A percentile compares a stretch with the other conserved stretches of the same genome.
phyloP scores from a whole-genome alignment of 1,140 invertebrate genomes.

The Micrasema minimum region DNA sequence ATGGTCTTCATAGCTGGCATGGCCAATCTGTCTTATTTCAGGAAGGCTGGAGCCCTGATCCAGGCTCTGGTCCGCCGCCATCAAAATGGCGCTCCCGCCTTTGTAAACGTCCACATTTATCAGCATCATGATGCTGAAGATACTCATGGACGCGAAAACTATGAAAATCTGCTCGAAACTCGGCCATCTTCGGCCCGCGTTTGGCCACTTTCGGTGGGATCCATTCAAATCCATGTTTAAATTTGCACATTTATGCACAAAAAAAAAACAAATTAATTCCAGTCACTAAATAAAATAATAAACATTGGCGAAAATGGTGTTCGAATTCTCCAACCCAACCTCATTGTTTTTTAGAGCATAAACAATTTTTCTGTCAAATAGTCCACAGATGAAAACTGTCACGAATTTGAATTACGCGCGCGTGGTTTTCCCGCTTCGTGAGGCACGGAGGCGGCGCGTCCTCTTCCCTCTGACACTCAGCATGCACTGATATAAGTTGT shows the following conservation, averaged over 20 bases:
- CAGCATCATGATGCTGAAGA: conserved; percentile 53
- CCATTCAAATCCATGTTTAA: conserved; percentile 49
- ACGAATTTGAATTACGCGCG: conserved; percentile 16
- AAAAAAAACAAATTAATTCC: no score
- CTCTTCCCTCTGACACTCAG: conserved; percentile 4
- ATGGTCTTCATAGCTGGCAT: conserved; percentile 53
- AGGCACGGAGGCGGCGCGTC: conserved; percentile 7
- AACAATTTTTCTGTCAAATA: not conserved
- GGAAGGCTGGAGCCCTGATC: conserved; percentile 10
- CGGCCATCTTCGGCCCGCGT: conserved; percentile 42
- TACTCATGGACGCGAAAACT: conserved; percentile 44
- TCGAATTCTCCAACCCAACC: no score
- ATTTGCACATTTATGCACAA: conserved; percentile 30
- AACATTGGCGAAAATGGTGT: no score
- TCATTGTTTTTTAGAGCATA: not conserved
- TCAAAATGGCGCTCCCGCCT: conserved; percentile 30
- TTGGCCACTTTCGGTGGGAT: conserved; percentile 48
- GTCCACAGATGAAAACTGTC: no score
- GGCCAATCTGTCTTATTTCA: conserved; percentile 45
- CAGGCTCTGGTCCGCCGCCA: not conserved
- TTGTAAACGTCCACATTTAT: conserved; percentile 46
- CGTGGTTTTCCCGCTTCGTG: not conserved
- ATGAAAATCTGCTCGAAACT: conserved; percentile 48
- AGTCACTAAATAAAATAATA: no score
- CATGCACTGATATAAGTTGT: conserved; percentile 16